Percentiles rank a stretch among this genome's conserved stretches.
Conservation (phyloP, 1,140 invertebrate genomes). For the Brachionus manjavacas region DNA sequence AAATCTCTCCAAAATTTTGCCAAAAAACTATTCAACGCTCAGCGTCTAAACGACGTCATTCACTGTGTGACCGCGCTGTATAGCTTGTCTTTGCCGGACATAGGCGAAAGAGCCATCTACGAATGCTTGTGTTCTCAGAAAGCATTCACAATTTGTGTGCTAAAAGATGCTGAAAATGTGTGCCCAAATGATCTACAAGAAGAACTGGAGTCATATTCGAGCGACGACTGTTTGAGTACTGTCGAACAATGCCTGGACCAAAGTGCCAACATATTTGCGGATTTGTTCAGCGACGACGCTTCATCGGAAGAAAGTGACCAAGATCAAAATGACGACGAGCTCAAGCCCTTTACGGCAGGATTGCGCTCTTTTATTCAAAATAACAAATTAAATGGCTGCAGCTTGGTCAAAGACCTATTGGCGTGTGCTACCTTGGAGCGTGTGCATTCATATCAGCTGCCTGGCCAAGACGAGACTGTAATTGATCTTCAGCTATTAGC, state of each 20-base stretch:
- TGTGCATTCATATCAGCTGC: not conserved
- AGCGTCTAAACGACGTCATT: not conserved
- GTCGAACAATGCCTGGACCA: not conserved
- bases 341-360: not conserved
- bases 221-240: constrained; percentile 11
- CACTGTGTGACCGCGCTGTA: constrained; percentile 18
- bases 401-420: not conserved
- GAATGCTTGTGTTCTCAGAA: not conserved
- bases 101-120: constrained; percentile 7
- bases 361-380: not conserved
- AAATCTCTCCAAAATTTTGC: not conserved
- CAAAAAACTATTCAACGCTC: not conserved
- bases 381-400: not conserved
- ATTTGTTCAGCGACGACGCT: not conserved
- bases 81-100: constrained; percentile 24
- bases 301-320: not conserved
- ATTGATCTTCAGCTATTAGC: constrained; percentile 4
- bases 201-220: not conserved
- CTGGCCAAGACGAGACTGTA: not conserved
- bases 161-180: not conserved
- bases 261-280: not conserved
- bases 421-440: constrained; percentile 14
- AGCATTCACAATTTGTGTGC: constrained; percentile 1
- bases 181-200: not conserved
- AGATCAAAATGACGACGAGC: not conserved